Percentiles rank a stretch among this genome's conserved stretches.
Evolutionary conservation across 2,888 invertebrate genomes (phyloP).

Genomic region (Phrixothrix hirtus): DNA sequence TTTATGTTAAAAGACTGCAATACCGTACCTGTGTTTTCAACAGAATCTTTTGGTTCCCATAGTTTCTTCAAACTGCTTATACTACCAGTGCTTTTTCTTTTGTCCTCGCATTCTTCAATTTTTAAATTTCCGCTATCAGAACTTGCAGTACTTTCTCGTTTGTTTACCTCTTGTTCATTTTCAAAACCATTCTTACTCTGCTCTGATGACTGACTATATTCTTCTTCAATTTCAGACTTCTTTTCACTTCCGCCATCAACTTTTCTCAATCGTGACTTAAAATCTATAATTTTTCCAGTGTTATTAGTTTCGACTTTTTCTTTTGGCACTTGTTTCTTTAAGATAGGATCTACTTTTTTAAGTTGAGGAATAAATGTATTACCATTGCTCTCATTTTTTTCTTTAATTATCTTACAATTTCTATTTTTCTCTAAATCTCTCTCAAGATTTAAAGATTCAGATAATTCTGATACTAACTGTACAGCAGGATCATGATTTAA

Average conservation of each 20-base stretch:
- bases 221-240: conserved; percentile 46
- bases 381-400: conserved; percentile 22
- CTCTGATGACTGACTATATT: conserved; percentile 26
- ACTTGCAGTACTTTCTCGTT: conserved; percentile 56
- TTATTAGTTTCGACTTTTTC: conserved; percentile 61
- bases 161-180: conserved; percentile 50
- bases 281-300: conserved; percentile 73
- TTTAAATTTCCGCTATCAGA: conserved; percentile 54
- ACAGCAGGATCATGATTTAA: conserved; percentile 74
- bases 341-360: conserved; percentile 71
- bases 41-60: conserved; percentile 82
- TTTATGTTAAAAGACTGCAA: too few relatives aligned
- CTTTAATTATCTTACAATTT: conserved; percentile 35
- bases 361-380: conserved; percentile 67
- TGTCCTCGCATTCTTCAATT: conserved; percentile 74
- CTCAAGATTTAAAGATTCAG: conserved; percentile 79
- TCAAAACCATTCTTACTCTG: conserved; percentile 41
- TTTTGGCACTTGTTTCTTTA: conserved; percentile 59
- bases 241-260: conserved; percentile 65
- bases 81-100: conserved; percentile 88
- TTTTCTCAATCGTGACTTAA: conserved; percentile 81
- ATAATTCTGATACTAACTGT: conserved; percentile 80
- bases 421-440: conserved; percentile 56
- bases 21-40: conserved; percentile 47
- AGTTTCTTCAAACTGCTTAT: conserved; percentile 90